phyloP scores from a whole-genome alignment of 2,113 vertebrate genomes.

The Cricetomys ansorgei region DNA sequence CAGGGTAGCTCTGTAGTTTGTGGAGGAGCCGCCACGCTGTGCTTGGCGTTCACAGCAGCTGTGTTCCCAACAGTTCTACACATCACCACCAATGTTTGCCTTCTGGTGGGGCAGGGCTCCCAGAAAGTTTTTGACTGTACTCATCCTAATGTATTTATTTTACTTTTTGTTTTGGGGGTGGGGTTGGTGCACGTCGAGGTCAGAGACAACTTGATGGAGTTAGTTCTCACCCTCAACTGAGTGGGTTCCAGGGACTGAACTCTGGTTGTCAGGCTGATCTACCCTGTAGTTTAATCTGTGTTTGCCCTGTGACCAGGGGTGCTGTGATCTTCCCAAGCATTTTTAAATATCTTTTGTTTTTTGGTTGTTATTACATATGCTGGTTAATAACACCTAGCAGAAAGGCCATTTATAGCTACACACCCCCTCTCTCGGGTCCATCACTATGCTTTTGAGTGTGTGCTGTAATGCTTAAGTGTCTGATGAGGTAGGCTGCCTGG shows the following conservation, averaged over 20 bases:
- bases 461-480: not conserved
- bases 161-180: not conserved
- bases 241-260: not conserved
- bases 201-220: not conserved
- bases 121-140: not conserved
- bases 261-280: not conserved
- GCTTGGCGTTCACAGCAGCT: not conserved
- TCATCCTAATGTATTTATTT: not conserved
- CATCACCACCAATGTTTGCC: no score
- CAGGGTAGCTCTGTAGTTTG: not conserved
- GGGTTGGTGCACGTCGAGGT: not conserved
- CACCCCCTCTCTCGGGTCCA: no score
- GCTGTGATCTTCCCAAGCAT: not conserved
- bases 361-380: no score
- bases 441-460: not conserved
- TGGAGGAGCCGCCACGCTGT: rapidly evolving
- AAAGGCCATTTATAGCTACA: no score
- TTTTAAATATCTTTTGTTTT: not conserved
- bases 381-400: not conserved
- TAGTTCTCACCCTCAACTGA: not conserved
- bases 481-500: not conserved
- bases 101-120: not conserved
- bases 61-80: not conserved
- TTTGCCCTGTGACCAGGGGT: not conserved
- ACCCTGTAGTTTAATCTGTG: not conserved